These are phyloP conservation scores for Syrphus vitripennis DNA, from an alignment of 2,888 invertebrate species.

Conservation along the genomic window DNA sequence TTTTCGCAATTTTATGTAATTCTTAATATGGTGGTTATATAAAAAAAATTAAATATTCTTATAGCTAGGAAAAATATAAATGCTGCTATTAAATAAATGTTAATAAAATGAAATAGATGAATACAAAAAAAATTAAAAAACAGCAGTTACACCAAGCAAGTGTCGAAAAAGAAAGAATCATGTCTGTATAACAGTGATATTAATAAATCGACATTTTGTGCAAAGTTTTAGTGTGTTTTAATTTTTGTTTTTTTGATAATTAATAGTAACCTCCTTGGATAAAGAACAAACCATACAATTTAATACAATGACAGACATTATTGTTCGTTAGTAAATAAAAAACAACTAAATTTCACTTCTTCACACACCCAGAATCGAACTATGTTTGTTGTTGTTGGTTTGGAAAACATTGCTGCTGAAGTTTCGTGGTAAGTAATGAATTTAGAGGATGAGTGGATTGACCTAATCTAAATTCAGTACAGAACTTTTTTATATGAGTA, in stretches of 20 bases:
- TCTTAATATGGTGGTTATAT: conserved; percentile 9
- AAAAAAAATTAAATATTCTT: conserved; percentile 6
- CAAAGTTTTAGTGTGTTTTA: neutral
- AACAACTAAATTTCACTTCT: no score
- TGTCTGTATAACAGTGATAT: conserved; percentile 35
- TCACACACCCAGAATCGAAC: no score
- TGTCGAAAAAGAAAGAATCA: conserved; percentile 4
- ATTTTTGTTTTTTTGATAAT: neutral
- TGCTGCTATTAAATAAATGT: conserved; percentile 7
- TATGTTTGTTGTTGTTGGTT: no score
- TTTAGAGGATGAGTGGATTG: no score
- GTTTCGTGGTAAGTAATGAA: no score
- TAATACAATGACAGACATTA: no score
- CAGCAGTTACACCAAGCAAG: neutral
- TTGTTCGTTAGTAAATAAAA: no score
- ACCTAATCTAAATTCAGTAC: no score
- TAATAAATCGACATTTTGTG: conserved; percentile 58
- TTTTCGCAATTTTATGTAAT: conserved; percentile 46
- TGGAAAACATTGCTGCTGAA: no score
- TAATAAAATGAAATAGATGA: conserved; percentile 1
- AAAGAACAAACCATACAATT: no score
- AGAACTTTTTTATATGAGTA: no score
- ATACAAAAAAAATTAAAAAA: neutral
- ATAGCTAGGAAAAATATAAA: conserved; percentile 46
- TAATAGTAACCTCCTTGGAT: no score